Evolutionary conservation across 2,113 vertebrate species (phyloP).

Genomic region (Casuarius casuarius): DNA sequence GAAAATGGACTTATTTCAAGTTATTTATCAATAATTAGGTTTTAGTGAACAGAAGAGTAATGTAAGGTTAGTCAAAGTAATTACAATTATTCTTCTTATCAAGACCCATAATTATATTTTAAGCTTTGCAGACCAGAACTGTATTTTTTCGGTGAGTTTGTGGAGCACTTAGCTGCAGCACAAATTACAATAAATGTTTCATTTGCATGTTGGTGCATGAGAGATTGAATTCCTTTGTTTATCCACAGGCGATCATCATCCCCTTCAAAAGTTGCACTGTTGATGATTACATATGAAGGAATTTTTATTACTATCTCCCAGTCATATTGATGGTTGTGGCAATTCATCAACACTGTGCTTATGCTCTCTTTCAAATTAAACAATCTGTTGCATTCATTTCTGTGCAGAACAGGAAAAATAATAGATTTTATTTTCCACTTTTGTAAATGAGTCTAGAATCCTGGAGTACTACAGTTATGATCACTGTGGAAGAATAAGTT

Average conservation of each 20-base stretch:
- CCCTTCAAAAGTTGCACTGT: conserved; percentile 16
- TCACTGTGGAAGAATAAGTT: neutral
- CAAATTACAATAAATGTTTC: conserved; percentile 7
- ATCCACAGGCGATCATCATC: neutral
- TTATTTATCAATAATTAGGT: conserved; percentile 36
- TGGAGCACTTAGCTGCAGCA: neutral
- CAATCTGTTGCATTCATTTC: conserved; percentile 62
- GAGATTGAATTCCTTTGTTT: conserved; percentile 35
- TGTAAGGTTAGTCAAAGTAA: neutral
- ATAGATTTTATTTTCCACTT: conserved; percentile 51
- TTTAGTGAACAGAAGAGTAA: neutral
- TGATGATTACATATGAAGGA: conserved; percentile 49
- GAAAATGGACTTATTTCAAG: conserved; percentile 14
- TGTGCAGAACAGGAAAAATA: conserved; percentile 35
- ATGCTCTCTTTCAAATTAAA: conserved; percentile 46
- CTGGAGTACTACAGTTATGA: neutral
- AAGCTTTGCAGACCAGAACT: neutral
- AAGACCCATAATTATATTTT: neutral
- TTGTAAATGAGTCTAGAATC: conserved; percentile 43
- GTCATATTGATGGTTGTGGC: conserved; percentile 35
- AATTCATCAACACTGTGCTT: conserved; percentile 52
- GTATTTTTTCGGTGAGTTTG: neutral
- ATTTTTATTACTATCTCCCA: conserved; percentile 54
- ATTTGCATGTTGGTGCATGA: neutral
- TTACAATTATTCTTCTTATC: conserved; percentile 7